Conservation (phyloP, 2,113 vertebrate genomes). For the Caloenas nicobarica region DNA sequence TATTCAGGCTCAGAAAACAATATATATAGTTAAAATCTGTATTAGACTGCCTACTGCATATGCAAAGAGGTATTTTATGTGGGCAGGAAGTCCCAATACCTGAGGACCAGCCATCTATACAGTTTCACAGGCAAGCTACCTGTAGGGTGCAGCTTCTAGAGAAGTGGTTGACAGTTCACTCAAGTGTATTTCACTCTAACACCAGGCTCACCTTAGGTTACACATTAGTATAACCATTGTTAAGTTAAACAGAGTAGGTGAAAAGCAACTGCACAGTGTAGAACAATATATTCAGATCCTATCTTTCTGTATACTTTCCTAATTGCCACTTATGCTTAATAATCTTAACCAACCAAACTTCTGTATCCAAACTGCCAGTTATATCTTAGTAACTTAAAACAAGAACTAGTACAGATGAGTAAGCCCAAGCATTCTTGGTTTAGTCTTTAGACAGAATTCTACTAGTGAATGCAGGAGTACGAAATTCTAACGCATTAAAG, state of each 20-base stretch:
- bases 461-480: background rate
- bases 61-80: background rate
- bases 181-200: background rate
- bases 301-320: background rate
- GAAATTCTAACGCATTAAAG: background rate
- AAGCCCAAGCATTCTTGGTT: background rate
- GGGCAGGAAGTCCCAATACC: background rate
- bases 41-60: background rate
- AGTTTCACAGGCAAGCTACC: background rate
- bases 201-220: background rate
- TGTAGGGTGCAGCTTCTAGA: background rate
- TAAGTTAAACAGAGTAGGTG: background rate
- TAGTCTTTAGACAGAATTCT: background rate
- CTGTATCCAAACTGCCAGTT: background rate
- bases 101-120: background rate
- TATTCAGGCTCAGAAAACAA: background rate
- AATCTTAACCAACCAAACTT: background rate
- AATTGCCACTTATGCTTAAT: background rate
- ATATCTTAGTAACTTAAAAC: background rate
- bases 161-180: background rate
- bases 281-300: background rate
- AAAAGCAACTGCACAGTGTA: background rate
- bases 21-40: background rate
- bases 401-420: background rate
- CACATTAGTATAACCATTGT: background rate